Evolutionary conservation across 2,888 invertebrate genomes (phyloP).

Genomic region (Hirtodrosophila duncani): DNA sequence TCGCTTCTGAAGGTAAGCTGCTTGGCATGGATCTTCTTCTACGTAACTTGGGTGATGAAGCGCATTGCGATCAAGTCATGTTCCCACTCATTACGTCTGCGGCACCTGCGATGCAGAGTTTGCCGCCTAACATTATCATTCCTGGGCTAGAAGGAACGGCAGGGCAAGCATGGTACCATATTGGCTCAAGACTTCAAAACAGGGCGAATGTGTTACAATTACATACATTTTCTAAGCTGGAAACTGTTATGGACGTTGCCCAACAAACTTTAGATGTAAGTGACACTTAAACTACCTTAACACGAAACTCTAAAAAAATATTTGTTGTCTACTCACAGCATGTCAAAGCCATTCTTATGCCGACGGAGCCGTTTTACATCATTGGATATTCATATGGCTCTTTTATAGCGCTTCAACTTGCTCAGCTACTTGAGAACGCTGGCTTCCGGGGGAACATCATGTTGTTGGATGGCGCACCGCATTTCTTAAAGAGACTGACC

Average conservation of each 20-base stretch:
- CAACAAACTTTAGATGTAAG: constrained; percentile 69
- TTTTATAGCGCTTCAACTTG: constrained; percentile 87
- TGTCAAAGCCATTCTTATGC: constrained; percentile 80
- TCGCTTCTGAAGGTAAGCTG: constrained; percentile 63
- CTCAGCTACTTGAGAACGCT: constrained; percentile 83
- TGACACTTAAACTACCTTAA: not conserved
- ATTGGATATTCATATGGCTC: constrained; percentile 95
- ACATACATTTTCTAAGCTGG: constrained; percentile 61
- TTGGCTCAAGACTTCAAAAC: constrained; percentile 62
- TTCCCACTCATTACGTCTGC: constrained; percentile 79
- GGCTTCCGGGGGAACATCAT: constrained; percentile 83
- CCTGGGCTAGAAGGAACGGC: constrained; percentile 86
- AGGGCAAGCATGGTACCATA: constrained; percentile 75
- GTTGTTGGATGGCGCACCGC: constrained; percentile 90
- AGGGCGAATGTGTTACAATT: constrained; percentile 71
- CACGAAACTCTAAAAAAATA: not conserved
- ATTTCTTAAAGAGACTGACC: constrained; percentile 81
- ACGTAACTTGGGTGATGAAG: constrained; percentile 82
- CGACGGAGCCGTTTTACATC: constrained; percentile 84
- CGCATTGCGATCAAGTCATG: constrained; percentile 80
- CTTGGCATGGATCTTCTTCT: constrained; percentile 81
- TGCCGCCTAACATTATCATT: constrained; percentile 78
- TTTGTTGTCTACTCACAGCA: constrained; percentile 78
- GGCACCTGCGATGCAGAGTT: constrained; percentile 45
- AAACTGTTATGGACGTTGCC: constrained; percentile 61